Conservation (phyloP, 2,797 vertebrate species). For the Lepus townsendii region DNA sequence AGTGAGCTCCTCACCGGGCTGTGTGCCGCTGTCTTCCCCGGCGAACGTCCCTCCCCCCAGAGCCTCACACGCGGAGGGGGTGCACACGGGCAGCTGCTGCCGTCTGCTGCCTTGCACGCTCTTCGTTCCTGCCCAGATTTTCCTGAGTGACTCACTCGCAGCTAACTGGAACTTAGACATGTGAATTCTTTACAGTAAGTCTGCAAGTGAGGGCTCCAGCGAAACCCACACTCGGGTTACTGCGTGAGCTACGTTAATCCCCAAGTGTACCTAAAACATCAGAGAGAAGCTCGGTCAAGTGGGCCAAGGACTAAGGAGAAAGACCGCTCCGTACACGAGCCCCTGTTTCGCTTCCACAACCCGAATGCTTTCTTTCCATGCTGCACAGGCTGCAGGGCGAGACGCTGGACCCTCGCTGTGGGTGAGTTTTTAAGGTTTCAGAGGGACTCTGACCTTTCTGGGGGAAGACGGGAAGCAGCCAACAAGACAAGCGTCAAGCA, state of each 20-base stretch:
- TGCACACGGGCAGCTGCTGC: not conserved
- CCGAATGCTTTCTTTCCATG: not conserved
- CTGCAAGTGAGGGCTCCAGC: not conserved
- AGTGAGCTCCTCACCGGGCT: not conserved
- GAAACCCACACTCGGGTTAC: not conserved
- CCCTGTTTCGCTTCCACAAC: not conserved
- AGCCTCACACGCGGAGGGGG: not conserved
- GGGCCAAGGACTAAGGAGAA: not conserved
- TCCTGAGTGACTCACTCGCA: not conserved
- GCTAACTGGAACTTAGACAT: not conserved
- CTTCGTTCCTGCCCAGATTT: not conserved
- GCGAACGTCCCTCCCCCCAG: not conserved
- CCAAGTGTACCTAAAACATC: not conserved
- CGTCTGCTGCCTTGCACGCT: not conserved
- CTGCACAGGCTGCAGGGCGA: not conserved
- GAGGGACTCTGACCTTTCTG: not conserved
- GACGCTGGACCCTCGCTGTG: not conserved
- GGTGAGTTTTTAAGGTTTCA: not conserved
- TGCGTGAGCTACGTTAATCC: too few species aligned
- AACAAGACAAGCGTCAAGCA: not conserved
- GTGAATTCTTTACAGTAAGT: conserved; percentile 13
- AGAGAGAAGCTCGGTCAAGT: not conserved
- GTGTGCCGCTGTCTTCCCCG: not conserved
- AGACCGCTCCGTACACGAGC: not conserved
- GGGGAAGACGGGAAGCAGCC: too few species aligned